Conservation (phyloP, 2,797 vertebrate species). For the Pseudopleuronectes americanus region DNA sequence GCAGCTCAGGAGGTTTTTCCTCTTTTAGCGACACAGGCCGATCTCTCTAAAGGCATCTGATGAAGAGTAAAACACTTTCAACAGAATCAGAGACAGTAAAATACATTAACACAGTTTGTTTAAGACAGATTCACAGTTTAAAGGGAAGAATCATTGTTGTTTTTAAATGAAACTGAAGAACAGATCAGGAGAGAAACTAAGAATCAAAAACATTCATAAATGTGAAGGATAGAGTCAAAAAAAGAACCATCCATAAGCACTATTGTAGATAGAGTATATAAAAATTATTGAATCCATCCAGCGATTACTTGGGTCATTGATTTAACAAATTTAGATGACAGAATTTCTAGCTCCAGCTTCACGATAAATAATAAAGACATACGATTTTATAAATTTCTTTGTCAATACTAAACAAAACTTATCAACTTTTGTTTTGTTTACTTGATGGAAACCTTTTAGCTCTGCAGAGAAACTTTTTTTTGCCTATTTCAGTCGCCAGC, state of each 20-base stretch:
- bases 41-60: conserved; percentile 39
- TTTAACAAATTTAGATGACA: background rate
- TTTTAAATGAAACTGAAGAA: conserved; percentile 14
- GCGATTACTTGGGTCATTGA: background rate
- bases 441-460: no score
- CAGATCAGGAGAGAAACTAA: conserved; percentile 12
- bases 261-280: conserved; percentile 48
- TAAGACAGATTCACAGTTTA: conserved; percentile 6
- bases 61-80: conserved; percentile 16
- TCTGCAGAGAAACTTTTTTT: no score
- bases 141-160: background rate
- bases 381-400: background rate
- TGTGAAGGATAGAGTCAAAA: conserved; percentile 25
- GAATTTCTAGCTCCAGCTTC: background rate
- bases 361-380: background rate
- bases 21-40: conserved; percentile 16
- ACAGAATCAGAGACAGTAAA: conserved; percentile 19
- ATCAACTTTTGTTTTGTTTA: no score
- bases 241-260: conserved; percentile 38
- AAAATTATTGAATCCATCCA: conserved; percentile 19
- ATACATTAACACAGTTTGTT: conserved; percentile 15
- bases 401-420: background rate
- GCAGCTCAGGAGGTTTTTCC: background rate
- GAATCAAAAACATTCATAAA: conserved; percentile 44
- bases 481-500: no score